These are phyloP conservation scores for Acronicta alni DNA, from an alignment of 2,888 invertebrate species.

Conservation along the genomic window DNA sequence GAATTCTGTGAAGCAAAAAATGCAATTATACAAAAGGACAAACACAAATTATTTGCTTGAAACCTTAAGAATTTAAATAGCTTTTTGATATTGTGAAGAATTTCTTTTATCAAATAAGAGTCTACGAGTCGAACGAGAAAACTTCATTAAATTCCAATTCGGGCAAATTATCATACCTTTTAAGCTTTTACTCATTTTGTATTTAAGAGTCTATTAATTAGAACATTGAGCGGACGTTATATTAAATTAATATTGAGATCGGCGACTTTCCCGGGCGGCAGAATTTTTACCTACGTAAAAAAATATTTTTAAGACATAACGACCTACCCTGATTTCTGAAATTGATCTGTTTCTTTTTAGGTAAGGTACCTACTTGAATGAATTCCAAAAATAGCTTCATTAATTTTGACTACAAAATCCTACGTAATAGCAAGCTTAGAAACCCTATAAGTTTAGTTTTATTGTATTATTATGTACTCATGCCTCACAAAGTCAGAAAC, in stretches of 20 bases:
- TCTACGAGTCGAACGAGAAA: conserved; percentile 28
- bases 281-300: neutral
- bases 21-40: conserved; percentile 43
- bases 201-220: conserved; percentile 37
- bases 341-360: neutral
- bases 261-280: neutral
- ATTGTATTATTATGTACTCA: neutral
- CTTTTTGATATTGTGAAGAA: conserved; percentile 38
- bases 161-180: conserved; percentile 45
- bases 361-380: neutral
- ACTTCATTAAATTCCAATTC: conserved; percentile 49
- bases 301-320: neutral
- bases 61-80: conserved; percentile 35
- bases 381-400: neutral
- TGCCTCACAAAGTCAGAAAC: neutral
- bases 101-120: conserved; percentile 36
- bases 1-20: conserved; percentile 28
- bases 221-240: conserved; percentile 21
- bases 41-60: conserved; percentile 36
- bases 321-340: neutral
- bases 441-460: neutral
- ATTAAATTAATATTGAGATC: conserved; percentile 17
- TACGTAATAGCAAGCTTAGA: neutral
- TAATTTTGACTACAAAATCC: neutral
- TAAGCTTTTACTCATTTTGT: conserved; percentile 35